Evolutionary conservation across 1,140 invertebrate genomes (phyloP), one percentile per base, ranked within the genome.

Genomic region (Zaprionus gabonicus): DNA sequence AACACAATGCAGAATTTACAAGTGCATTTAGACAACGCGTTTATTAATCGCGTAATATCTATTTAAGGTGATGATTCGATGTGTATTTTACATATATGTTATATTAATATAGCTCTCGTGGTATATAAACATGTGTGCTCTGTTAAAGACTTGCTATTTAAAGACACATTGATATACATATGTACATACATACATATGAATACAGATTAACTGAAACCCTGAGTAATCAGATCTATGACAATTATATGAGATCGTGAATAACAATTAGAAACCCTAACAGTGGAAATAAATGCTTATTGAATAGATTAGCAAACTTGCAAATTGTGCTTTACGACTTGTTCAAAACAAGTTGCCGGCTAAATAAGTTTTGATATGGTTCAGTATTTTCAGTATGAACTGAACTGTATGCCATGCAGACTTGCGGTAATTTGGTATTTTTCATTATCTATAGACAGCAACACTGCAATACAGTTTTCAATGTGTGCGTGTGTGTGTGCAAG

Each of bases 401-500:
- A 15, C 12, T 31, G 3, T 1, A 20, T 31, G 57, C 13, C 27
- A 65, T 71, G 6, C 1, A 53, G n/a, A 49, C 12, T 51, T 34
- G 15, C 25, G 3, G 3, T 20, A 15, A 12, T 57, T 31, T 17
- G 23, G 72, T 49, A 82, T 78, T 77, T 55, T 38, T n/a, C 15
- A 23, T 27, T 38, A 49, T 25, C 1, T 4, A 17, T 9, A 12
- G 10, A 55, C 67, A 60, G 73, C 53, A 78, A 78, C 73, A 82
- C 74, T 70, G 13, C 58, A 28, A 65, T 17, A 65, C 58, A 76
- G 65, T 80, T 63, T 69, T 74, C 49, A 69, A 79, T 80, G 72
- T 69, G 76, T 66, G 69, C 69, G 69, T 71, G 81, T 85, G 81
- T 80, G 78, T 86, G 80, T 88, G 84, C 59, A 64, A 80, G 78